Evolutionary conservation across 2,113 vertebrate genomes (phyloP).

Genomic region (Proterorhinus semilunaris): DNA sequence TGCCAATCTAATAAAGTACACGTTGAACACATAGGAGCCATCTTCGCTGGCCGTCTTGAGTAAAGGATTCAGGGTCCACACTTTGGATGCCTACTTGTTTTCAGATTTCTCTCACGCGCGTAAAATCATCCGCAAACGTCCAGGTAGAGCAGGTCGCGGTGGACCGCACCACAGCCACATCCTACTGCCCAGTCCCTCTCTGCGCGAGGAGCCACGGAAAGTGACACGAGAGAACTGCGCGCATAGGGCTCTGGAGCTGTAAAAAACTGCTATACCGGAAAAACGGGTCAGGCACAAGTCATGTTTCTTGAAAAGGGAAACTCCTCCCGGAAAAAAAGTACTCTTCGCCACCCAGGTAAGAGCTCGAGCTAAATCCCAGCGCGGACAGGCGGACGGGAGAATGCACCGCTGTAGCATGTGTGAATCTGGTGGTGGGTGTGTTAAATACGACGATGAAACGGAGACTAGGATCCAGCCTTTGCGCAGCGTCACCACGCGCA

Average conservation of each 20-base stretch:
- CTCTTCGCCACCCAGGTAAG: conserved; percentile 70
- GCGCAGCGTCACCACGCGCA: conserved; percentile 86
- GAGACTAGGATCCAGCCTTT: conserved; percentile 82
- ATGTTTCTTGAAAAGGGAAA: conserved; percentile 31
- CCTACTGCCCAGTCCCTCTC: conserved; percentile 23
- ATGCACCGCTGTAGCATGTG: conserved; percentile 66
- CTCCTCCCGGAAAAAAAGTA: conserved; percentile 50
- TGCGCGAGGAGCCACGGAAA: neutral
- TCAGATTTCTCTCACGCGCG: conserved; percentile 8
- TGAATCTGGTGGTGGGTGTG: conserved; percentile 79
- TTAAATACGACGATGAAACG: conserved; percentile 88
- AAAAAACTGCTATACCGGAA: conserved; percentile 13
- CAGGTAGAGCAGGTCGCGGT: conserved; percentile 61
- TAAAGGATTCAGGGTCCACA: conserved; percentile 70
- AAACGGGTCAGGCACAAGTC: conserved; percentile 15
- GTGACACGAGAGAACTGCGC: conserved; percentile 20
- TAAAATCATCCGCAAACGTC: conserved; percentile 50
- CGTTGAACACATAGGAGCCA: conserved; percentile 69
- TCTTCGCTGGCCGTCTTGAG: conserved; percentile 77
- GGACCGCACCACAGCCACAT: conserved; percentile 62
- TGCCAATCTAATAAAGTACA: conserved; percentile 72
- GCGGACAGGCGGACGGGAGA: conserved; percentile 64
- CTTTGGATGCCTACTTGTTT: conserved; percentile 47
- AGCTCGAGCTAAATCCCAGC: conserved; percentile 59
- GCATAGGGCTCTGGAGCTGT: conserved; percentile 26